Evolutionary conservation across 1,140 invertebrate species (phyloP), one percentile per base, ranked within the genome.

Genomic region (Drosophila obscura): DNA sequence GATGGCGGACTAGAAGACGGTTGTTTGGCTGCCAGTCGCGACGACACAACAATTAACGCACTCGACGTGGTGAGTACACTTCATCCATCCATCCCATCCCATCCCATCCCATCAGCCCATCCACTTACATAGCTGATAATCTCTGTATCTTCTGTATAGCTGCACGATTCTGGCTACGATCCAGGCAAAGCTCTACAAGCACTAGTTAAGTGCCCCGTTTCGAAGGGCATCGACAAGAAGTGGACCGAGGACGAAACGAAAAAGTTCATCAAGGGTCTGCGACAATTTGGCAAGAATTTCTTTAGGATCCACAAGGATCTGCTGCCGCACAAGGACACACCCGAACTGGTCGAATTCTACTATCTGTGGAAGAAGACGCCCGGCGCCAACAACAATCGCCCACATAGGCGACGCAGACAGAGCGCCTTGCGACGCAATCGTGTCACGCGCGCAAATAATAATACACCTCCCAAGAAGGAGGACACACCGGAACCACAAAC

Each of bases 351-450:
- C 26, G 98, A 99, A 91, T 99, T 97, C 93, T 99, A 99, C 93
- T 99, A 99, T 93, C 94, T 99, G 91, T 99, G 98, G 99, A 99
- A 99, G 93, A 99, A 99, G 93, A 99, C 98, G n/a, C 97, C 98
- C n/a, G 97, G 97, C 80, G 98, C 98, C 48, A 97, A 97, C 91
- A 97, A 97, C 92, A 97, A 98, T 92, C 94, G 98, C 61, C 97
- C 97, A 19, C 97, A 98, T 91, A 94, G 97, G 57, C 94, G 98
- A 93, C 94, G 97, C 55, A 93, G 98, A 58, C 96, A 97, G 92
- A 96, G 96, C 76, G 97, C 97, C n/a, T 93, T 98, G 60, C 94
- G 98, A 73, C 93, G 97, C 73, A 97, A 97, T 66, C 94, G 97
- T 66, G 97, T 97, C 81, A 97, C 96, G 44, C 93, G 96, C 64